Percentiles rank a stretch among this genome's conserved stretches.
phyloP scores from a whole-genome alignment of 1,140 invertebrate genomes.

The Scaptomyza montana region DNA sequence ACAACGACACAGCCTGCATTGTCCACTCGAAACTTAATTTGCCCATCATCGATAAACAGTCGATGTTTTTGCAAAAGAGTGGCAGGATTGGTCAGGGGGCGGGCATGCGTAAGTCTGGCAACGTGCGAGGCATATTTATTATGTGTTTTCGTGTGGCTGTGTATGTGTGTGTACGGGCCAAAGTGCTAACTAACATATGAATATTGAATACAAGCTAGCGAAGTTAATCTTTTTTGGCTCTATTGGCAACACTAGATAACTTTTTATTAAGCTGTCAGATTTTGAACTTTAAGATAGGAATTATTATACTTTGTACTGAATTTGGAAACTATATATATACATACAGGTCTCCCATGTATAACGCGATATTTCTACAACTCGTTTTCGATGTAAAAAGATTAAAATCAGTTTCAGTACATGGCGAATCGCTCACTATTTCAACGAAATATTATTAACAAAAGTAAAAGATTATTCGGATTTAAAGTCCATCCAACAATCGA shows the following conservation, averaged over 20 bases:
- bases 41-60: conserved; percentile 77
- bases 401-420: no score
- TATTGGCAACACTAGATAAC: background rate
- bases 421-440: no score
- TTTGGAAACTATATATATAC: background rate
- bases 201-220: conserved; percentile 25
- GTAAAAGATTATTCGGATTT: no score
- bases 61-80: conserved; percentile 28
- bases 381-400: no score
- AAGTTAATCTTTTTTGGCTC: conserved; percentile 2
- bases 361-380: no score
- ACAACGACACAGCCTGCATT: background rate
- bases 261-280: background rate
- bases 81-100: background rate
- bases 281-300: background rate
- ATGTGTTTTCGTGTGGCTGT: conserved; percentile 28
- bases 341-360: no score
- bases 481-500: no score
- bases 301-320: background rate
- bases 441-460: no score
- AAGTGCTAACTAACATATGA: conserved; percentile 28
- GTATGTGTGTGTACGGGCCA: conserved; percentile 10
- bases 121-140: conserved; percentile 52
- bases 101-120: conserved; percentile 2
- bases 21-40: conserved; percentile 71